Conservation (phyloP, 2,888 invertebrate species). For the Seira ritae region DNA sequence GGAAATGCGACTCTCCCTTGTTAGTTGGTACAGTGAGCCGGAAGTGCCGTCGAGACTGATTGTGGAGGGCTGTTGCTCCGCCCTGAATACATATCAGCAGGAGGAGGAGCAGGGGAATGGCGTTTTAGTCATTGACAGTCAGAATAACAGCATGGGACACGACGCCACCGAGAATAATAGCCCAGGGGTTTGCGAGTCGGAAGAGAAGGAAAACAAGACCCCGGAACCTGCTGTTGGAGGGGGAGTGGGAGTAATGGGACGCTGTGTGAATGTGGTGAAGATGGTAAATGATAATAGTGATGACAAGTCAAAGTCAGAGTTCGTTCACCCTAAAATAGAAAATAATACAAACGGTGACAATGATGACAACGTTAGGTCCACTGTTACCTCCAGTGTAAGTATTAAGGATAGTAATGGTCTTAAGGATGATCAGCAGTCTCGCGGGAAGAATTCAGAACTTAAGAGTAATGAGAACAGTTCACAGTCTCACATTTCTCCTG, state of each 20-base stretch:
- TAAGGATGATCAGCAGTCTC: not conserved
- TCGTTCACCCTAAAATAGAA: conserved; percentile 45
- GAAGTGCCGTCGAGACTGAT: conserved; percentile 61
- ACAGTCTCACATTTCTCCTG: not conserved
- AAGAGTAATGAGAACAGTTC: conserved; percentile 25
- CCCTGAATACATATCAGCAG: conserved; percentile 57
- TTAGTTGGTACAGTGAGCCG: conserved; percentile 73
- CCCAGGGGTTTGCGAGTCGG: conserved; percentile 58
- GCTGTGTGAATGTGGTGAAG: conserved; percentile 25
- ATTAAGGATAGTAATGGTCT: not conserved
- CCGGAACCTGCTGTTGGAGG: conserved; percentile 62
- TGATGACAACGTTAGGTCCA: not conserved
- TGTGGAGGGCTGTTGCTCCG: conserved; percentile 61
- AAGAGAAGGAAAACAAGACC: conserved; percentile 73
- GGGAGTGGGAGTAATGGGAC: not conserved
- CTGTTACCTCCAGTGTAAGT: not conserved
- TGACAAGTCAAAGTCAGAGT: conserved; percentile 46
- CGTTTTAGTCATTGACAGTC: conserved; percentile 13
- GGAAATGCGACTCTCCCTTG: conserved; percentile 72
- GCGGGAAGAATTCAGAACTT: not conserved
- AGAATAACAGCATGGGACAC: conserved; percentile 57
- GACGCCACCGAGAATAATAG: conserved; percentile 46
- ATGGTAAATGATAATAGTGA: conserved; percentile 18
- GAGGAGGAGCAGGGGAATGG: conserved; percentile 29
- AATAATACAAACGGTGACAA: conserved; percentile 11